Evolutionary conservation across 1,140 invertebrate genomes (phyloP), one percentile per base, ranked within the genome.

Genomic region (Scylla paramamosain): DNA sequence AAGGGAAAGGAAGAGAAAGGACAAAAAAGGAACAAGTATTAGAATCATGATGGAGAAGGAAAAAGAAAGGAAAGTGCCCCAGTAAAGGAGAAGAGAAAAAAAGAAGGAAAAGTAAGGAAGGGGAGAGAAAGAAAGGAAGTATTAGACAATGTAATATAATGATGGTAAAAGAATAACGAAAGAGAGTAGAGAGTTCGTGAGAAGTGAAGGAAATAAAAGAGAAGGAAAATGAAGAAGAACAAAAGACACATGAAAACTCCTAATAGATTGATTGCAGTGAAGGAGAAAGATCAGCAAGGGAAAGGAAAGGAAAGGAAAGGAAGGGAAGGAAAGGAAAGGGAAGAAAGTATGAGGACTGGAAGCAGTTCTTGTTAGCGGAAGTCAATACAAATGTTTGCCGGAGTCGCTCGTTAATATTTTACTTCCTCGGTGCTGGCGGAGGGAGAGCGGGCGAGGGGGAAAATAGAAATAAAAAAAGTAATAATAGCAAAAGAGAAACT

Each of bases 361-460:
- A 77, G 67, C 67, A 77, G 67, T 77, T 77, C 67, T 77, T 77
- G 67, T 77, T 77, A 77, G 67, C n/a, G 67, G 67, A 77, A 77
- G 67, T 77, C 67, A 77, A 77, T 77, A 77, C 67, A 77, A 77
- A 77, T 77, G 67, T 77, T 77, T 77, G 67, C 20, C 25, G 20
- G 67, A 77, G 67, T 77, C 67, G 67, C 67, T 77, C 25, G 25
- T 77, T 77, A 77, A 77, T 77, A 77, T 77, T 77, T 77, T 77
- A 77, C 67, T 77, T 77, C 67, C 0, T n/a, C 20, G 67, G 12
- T 20, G n/a, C 67, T 12, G 67, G 67, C 67, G 67, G n/a, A 77
- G 67, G 67, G 67, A 59, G 67, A 77, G 67, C 67, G 8, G 20
- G 67, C 67, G 67, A 77, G 67, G 67, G 67, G n/a, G n/a, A 77